These are phyloP conservation scores for Calidris pygmaea DNA, from an alignment of 2,113 vertebrate genomes.

Conservation along the genomic window DNA sequence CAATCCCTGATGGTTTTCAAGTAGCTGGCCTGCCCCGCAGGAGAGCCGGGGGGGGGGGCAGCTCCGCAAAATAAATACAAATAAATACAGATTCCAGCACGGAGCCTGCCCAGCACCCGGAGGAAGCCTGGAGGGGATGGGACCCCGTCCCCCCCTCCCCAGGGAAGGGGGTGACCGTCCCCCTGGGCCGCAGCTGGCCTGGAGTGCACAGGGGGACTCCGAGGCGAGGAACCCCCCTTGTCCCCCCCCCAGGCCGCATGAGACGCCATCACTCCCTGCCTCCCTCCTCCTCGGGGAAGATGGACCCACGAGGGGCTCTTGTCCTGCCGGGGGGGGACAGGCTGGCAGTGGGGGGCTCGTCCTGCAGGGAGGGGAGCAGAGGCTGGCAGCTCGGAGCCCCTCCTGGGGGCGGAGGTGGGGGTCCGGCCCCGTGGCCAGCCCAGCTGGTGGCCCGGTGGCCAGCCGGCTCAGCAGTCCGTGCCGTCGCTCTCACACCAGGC, in stretches of 20 bases:
- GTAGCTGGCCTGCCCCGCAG: neutral
- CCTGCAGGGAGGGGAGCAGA: neutral
- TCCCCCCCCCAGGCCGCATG: neutral
- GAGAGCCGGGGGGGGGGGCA: neutral
- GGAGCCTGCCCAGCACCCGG: rapidly evolving
- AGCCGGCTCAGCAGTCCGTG: conserved; percentile 77
- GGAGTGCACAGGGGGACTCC: neutral
- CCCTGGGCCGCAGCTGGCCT: neutral
- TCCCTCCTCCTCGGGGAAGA: neutral
- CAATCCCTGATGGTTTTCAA: conserved; percentile 11
- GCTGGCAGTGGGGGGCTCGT: neutral
- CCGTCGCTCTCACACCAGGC: conserved; percentile 81
- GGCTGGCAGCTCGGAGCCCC: neutral
- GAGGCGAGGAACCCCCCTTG: neutral
- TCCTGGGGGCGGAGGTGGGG: neutral
- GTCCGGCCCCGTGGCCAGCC: neutral
- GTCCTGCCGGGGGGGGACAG: neutral
- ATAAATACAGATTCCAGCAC: conserved; percentile 15
- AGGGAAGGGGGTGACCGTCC: neutral
- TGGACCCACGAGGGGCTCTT: neutral
- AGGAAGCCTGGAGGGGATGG: neutral
- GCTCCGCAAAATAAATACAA: conserved; percentile 43
- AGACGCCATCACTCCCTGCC: neutral
- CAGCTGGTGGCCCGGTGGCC: neutral
- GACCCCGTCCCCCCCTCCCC: neutral